These are phyloP conservation scores for Microcebus ravelobensis DNA, from an alignment of 2,113 vertebrate species.

Conservation along the genomic window DNA sequence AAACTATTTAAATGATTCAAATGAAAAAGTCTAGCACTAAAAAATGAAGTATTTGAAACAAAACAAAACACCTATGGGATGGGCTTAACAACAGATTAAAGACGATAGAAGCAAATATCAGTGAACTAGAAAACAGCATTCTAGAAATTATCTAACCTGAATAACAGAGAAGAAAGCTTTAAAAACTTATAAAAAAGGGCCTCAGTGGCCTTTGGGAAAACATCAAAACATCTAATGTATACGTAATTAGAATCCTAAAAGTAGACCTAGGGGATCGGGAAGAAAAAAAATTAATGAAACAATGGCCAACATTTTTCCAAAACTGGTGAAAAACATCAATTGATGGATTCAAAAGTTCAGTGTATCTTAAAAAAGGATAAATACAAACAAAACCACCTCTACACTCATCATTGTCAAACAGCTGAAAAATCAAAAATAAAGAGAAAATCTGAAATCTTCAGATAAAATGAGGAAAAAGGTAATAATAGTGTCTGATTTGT, in stretches of 20 bases:
- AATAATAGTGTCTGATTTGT: background rate
- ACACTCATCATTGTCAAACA: background rate
- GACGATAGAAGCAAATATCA: background rate
- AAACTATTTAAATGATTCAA: background rate
- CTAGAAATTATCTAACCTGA: too few relatives aligned
- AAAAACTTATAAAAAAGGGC: background rate
- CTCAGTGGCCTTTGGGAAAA: background rate
- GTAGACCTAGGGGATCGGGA: background rate
- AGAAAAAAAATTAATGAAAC: background rate
- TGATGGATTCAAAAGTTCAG: background rate
- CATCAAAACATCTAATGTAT: background rate
- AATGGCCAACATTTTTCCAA: background rate
- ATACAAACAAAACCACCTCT: background rate
- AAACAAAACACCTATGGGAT: background rate
- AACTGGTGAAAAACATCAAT: background rate
- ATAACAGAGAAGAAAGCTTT: background rate
- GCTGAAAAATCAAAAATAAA: background rate
- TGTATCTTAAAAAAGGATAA: background rate
- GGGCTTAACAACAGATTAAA: background rate
- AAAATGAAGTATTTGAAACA: background rate
- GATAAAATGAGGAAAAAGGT: background rate
- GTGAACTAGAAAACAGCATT: background rate
- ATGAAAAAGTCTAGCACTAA: background rate
- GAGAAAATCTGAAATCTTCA: background rate
- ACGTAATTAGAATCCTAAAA: too few relatives aligned